phyloP scores from a whole-genome alignment of 2,113 vertebrate species.

The Cebus imitator region DNA sequence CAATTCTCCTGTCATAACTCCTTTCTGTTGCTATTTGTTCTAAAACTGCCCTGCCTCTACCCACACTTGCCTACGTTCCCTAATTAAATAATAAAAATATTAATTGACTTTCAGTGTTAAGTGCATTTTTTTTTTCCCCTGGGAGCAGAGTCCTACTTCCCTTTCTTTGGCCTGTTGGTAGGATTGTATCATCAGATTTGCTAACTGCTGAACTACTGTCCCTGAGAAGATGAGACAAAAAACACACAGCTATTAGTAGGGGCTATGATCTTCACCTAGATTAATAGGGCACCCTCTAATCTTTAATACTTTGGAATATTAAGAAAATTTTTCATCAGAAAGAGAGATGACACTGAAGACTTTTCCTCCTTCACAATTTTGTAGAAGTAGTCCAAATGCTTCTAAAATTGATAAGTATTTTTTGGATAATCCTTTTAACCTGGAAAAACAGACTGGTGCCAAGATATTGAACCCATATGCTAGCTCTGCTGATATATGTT shows the following conservation, averaged over 20 bases:
- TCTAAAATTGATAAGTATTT: slow-evolving; percentile 3
- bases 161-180: neutral
- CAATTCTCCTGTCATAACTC: neutral
- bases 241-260: neutral
- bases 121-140: neutral
- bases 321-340: neutral
- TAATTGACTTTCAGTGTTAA: neutral
- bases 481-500: neutral
- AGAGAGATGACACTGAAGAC: neutral
- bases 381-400: neutral
- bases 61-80: neutral
- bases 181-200: neutral
- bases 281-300: neutral
- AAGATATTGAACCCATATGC: neutral
- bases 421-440: slow-evolving; percentile 49
- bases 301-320: slow-evolving; percentile 1
- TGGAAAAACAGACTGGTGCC: neutral
- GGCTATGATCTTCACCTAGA: neutral
- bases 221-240: neutral
- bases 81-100: neutral
- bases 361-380: slow-evolving; percentile 2
- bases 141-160: neutral
- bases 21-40: neutral
- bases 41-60: neutral
- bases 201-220: neutral